Conservation (phyloP, 2,888 invertebrate genomes). For the Drosophila paranaensis region DNA sequence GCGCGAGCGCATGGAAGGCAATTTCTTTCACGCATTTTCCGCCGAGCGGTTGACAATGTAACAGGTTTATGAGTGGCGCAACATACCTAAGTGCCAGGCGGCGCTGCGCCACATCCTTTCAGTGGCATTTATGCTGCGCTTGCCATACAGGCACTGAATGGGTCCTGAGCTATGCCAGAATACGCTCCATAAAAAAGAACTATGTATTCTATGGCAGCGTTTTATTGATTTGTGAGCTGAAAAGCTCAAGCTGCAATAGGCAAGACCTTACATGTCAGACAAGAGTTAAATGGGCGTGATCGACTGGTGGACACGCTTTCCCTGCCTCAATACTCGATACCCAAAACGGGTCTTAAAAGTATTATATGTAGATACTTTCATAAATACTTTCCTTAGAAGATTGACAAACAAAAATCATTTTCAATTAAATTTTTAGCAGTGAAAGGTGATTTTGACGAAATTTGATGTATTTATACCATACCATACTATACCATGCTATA, state of each 20-base stretch:
- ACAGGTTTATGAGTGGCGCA: slow-evolving; percentile 63
- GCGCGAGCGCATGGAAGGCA: neutral
- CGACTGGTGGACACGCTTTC: neutral
- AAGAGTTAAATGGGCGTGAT: neutral
- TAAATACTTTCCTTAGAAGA: too few relatives aligned
- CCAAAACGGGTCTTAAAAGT: neutral
- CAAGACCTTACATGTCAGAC: neutral
- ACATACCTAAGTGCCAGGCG: slow-evolving; percentile 9
- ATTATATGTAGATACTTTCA: too few relatives aligned
- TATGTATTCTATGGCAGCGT: slow-evolving; percentile 7
- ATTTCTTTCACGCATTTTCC: slow-evolving; percentile 35
- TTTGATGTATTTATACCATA: too few relatives aligned
- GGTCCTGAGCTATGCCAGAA: slow-evolving; percentile 22
- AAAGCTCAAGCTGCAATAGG: slow-evolving; percentile 1
- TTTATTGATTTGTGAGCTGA: slow-evolving; percentile 7
- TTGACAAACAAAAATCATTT: too few relatives aligned
- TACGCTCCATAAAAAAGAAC: slow-evolving; percentile 13
- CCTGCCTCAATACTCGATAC: neutral
- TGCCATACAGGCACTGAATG: slow-evolving; percentile 3
- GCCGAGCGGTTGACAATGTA: slow-evolving; percentile 62
- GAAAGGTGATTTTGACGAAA: too few relatives aligned
- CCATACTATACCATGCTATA: too few relatives aligned
- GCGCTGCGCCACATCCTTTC: slow-evolving; percentile 18
- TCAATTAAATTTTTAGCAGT: too few relatives aligned
- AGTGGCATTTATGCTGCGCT: slow-evolving; percentile 25